A percentile compares a stretch with the other conserved stretches of the same genome.
These are phyloP conservation scores for Eucidaris tribuloides DNA, from an alignment of 35 echinoderm and acorn worm genomes.

Conservation along the genomic window DNA sequence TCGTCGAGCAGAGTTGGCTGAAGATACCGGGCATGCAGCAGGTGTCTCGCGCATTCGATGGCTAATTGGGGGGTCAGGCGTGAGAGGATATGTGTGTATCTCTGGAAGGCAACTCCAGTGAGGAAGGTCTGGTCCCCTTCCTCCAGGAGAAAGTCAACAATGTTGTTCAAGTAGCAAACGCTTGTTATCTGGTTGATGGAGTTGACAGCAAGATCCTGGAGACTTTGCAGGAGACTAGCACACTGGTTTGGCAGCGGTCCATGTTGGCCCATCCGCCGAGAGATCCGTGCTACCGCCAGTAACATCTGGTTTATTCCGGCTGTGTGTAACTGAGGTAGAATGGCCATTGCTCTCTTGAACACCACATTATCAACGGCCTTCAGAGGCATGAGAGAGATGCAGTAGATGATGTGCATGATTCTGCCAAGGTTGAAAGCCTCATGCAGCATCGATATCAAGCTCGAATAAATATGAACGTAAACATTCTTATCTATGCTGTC, in stretches of 20 bases:
- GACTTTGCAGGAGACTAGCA: background rate
- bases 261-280: background rate
- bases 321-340: constrained; percentile 66
- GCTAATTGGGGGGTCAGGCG: constrained; percentile 57
- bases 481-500: constrained; percentile 8
- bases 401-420: constrained; percentile 33
- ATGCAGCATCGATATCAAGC: constrained; percentile 1
- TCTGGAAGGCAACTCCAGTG: constrained; percentile 56
- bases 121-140: constrained; percentile 55
- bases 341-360: constrained; percentile 13
- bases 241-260: background rate
- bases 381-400: constrained; percentile 46
- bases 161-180: constrained; percentile 59
- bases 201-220: background rate
- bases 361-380: constrained; percentile 17
- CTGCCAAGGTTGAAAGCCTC: constrained; percentile 19
- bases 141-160: constrained; percentile 44
- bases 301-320: constrained; percentile 59
- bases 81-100: constrained; percentile 35
- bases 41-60: constrained; percentile 59
- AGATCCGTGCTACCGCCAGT: constrained; percentile 47
- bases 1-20: constrained; percentile 58
- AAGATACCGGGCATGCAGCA: constrained; percentile 58
- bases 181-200: constrained; percentile 58
- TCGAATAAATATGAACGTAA: background rate